A percentile compares a stretch with the other conserved stretches of the same genome.
These are phyloP conservation scores for Agrochola circellaris DNA, from an alignment of 2,888 invertebrate species.

Conservation along the genomic window DNA sequence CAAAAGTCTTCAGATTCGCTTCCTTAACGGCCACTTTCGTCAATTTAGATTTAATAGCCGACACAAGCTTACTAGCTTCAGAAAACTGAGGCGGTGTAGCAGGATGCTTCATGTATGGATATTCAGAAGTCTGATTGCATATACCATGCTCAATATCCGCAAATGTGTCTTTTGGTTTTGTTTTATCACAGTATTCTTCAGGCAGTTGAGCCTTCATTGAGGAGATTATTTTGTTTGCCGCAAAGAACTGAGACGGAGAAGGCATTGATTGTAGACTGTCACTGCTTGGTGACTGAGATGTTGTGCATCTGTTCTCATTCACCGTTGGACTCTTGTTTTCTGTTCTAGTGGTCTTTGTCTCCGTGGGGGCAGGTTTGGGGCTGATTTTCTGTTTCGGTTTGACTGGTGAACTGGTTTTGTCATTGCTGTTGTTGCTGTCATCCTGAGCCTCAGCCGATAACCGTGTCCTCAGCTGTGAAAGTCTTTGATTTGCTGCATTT, in stretches of 20 bases:
- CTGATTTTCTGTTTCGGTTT: slow-evolving; percentile 69
- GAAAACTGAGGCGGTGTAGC: slow-evolving; percentile 88
- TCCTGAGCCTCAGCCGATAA: slow-evolving; percentile 75
- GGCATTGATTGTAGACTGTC: slow-evolving; percentile 82
- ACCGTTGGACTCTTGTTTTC: slow-evolving; percentile 76
- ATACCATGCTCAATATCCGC: slow-evolving; percentile 87
- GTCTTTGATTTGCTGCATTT: slow-evolving; percentile 80
- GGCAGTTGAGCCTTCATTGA: slow-evolving; percentile 88
- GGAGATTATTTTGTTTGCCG: slow-evolving; percentile 87
- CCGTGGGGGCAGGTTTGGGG: slow-evolving; percentile 72
- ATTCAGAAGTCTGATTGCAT: slow-evolving; percentile 84
- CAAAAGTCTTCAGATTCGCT: slow-evolving; percentile 65
- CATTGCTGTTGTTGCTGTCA: slow-evolving; percentile 66
- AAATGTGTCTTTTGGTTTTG: slow-evolving; percentile 84
- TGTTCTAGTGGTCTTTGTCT: slow-evolving; percentile 65
- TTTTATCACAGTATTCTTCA: slow-evolving; percentile 81
- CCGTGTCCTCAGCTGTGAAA: slow-evolving; percentile 77
- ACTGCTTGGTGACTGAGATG: slow-evolving; percentile 80
- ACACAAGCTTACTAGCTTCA: slow-evolving; percentile 85
- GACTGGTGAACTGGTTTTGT: slow-evolving; percentile 64
- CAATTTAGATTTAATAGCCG: slow-evolving; percentile 86
- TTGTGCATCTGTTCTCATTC: slow-evolving; percentile 75
- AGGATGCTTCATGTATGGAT: slow-evolving; percentile 85
- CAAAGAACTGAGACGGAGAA: slow-evolving; percentile 86
- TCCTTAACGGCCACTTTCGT: slow-evolving; percentile 77